A percentile compares a stretch with the other conserved stretches of the same genome.
phyloP scores from a whole-genome alignment of 2,888 invertebrate genomes.

The Eueremaeus valkanovi region DNA sequence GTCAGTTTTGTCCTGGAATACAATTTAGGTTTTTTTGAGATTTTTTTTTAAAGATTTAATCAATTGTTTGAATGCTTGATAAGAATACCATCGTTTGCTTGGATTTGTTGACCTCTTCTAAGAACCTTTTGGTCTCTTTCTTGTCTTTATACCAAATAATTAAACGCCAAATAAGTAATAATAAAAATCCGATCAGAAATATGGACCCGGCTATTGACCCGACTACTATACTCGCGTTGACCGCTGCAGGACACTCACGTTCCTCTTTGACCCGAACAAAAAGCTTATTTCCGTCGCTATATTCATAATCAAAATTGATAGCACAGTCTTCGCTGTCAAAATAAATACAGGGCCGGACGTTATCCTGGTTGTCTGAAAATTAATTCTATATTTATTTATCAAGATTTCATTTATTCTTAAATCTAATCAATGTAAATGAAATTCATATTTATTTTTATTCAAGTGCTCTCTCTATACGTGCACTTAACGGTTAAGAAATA shows the following conservation, averaged over 20 bases:
- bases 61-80: neutral
- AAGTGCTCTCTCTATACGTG: too few relatives aligned
- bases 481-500: too few relatives aligned
- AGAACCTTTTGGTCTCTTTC: constrained; percentile 41
- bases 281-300: neutral
- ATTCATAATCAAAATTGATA: constrained; percentile 16
- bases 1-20: neutral
- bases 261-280: neutral
- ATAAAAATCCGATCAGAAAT: constrained; percentile 44
- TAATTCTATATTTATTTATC: neutral
- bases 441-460: too few relatives aligned
- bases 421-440: neutral
- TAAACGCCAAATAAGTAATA: constrained; percentile 41
- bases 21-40: neutral
- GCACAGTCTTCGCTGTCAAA: constrained; percentile 13
- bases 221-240: neutral
- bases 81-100: neutral
- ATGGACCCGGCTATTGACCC: constrained; percentile 41
- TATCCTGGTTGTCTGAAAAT: neutral
- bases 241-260: neutral
- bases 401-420: neutral
- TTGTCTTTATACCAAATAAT: constrained; percentile 44
- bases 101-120: constrained; percentile 43
- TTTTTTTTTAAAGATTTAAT: neutral
- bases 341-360: neutral